Conservation (phyloP, 1,140 invertebrate genomes). For the Aphis gossypii region DNA sequence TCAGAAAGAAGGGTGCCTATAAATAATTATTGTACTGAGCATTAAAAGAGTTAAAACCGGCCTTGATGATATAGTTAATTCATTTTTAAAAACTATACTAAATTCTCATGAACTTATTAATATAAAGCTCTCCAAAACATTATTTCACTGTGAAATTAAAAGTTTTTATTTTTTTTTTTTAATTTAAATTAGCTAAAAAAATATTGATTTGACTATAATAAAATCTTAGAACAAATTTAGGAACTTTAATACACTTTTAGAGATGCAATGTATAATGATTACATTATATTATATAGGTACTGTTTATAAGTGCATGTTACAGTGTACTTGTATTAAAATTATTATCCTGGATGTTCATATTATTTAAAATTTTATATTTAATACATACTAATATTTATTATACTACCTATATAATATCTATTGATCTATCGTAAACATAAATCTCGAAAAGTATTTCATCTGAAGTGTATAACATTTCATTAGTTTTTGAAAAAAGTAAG, state of each 20-base stretch:
- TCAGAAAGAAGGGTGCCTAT: no score
- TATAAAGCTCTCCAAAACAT: neutral
- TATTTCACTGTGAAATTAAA: neutral
- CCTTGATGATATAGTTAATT: no score
- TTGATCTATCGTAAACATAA: no score
- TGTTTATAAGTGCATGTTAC: neutral
- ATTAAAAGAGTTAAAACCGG: no score
- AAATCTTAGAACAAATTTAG: neutral
- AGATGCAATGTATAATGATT: no score
- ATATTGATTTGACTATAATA: neutral
- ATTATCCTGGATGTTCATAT: neutral
- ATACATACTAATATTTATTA: no score
- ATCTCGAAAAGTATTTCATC: no score
- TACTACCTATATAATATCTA: no score
- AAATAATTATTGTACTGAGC: no score
- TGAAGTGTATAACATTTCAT: no score
- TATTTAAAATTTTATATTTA: neutral
- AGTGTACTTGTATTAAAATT: neutral
- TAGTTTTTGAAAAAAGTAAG: no score
- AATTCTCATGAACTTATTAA: neutral
- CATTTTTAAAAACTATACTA: neutral
- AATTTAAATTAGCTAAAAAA: neutral
- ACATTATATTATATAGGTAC: no score
- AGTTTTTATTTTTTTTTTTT: neutral
- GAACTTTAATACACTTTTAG: neutral